A percentile compares a stretch with the other conserved stretches of the same genome.
Conservation (phyloP, 2,113 vertebrate genomes). For the Pithys albifrons region DNA sequence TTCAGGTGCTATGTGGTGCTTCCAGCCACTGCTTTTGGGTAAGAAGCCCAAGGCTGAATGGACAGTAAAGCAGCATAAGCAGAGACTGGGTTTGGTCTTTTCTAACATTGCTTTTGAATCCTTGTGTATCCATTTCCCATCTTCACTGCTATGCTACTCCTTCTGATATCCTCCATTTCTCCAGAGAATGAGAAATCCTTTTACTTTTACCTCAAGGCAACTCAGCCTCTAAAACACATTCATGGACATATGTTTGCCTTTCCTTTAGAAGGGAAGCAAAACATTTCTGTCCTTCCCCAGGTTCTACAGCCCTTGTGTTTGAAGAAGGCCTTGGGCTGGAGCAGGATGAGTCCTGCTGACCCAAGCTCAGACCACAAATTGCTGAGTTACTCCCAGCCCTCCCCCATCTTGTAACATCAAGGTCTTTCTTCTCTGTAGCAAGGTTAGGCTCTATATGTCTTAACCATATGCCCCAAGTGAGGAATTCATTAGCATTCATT, state of each 20-base stretch:
- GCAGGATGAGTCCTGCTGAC: neutral
- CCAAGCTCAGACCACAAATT: neutral
- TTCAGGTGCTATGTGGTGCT: neutral
- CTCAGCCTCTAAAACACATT: neutral
- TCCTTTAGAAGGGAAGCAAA: neutral
- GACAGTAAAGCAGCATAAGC: neutral
- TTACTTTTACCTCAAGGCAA: neutral
- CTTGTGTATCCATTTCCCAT: neutral
- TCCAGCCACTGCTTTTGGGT: neutral
- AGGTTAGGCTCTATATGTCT: conserved; percentile 67
- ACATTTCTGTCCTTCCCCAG: neutral
- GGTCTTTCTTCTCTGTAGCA: conserved; percentile 36
- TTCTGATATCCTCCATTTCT: neutral
- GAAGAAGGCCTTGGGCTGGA: neutral
- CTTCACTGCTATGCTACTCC: neutral
- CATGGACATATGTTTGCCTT: neutral
- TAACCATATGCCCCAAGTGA: conserved; percentile 64
- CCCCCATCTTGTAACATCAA: conserved; percentile 14
- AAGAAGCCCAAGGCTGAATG: neutral
- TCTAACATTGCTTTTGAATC: neutral
- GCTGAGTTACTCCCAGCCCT: neutral
- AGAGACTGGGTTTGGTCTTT: neutral
- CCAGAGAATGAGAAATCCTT: neutral
- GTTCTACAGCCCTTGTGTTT: neutral
- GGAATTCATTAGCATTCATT: conserved; percentile 86